Percentiles rank a stretch among this genome's conserved stretches.
Evolutionary conservation across 1,140 invertebrate genomes (phyloP).

Genomic region (Condylostylus longicornis): DNA sequence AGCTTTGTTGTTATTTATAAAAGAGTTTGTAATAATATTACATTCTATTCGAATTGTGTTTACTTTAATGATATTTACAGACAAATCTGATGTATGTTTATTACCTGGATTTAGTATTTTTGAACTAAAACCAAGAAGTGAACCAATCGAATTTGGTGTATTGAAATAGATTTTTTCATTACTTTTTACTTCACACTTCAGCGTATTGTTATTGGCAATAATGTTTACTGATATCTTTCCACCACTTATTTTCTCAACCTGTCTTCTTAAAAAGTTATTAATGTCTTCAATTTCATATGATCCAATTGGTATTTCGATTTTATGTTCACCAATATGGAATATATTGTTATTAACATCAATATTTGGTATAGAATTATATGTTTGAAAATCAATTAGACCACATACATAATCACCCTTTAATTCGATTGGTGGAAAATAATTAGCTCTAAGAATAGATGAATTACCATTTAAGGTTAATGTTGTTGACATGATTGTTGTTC

Average conservation of each 20-base stretch:
- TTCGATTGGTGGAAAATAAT: slow-evolving; percentile 15
- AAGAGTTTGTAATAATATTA: slow-evolving; percentile 15
- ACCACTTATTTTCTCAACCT: no score
- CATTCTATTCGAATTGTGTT: slow-evolving; percentile 15
- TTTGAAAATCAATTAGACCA: slow-evolving; percentile 21
- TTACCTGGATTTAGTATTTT: no score
- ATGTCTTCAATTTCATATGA: slow-evolving; percentile 27
- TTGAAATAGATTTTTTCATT: no score
- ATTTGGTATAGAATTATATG: slow-evolving; percentile 28
- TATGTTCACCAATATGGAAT: slow-evolving; percentile 21
- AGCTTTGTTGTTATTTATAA: no score
- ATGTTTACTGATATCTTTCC: no score
- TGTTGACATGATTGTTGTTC: no score
- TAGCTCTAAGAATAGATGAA: slow-evolving; percentile 6
- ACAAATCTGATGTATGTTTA: no score
- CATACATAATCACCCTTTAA: slow-evolving; percentile 14
- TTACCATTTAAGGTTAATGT: slow-evolving; percentile 13
- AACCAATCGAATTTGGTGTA: no score
- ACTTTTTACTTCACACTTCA: no score
- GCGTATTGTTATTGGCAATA: no score
- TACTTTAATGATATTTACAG: slow-evolving; percentile 12
- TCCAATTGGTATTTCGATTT: slow-evolving; percentile 20
- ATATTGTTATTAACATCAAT: slow-evolving; percentile 21
- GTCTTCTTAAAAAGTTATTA: no score
- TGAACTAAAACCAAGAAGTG: no score